Base-by-base conservation (phyloP, 2,113 vertebrate species). In the Dromiciops gliroides region DNA sequence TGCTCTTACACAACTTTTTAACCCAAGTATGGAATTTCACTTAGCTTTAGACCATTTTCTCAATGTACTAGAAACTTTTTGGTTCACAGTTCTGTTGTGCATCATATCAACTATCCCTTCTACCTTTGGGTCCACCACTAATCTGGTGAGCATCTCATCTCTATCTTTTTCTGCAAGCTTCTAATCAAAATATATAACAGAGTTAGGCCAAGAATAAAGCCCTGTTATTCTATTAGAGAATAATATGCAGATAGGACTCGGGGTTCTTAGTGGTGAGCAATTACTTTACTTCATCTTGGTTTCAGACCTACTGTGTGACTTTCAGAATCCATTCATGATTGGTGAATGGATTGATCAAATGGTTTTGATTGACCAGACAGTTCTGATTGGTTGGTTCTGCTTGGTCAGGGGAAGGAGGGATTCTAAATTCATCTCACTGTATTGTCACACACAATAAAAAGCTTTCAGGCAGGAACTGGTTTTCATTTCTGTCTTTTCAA, bases 401-500 rank as follows among this genome's bases (percentile, higher is more conserved):
- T 83, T 83, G 16, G n/a, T 44, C 14, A 44, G 67, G n/a, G 19
- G 16, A 16, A 19, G n/a, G n/a, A n/a, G n/a, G n/a, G n/a, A n/a
- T n/a, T 44, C 19, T 83, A 83, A 83, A 83, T 44, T 19, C 8
- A 1, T 2, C 2, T 44, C 67, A 83, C n/a, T 44, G n/a, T 83
- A 44, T 7, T 44, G 3, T 83, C 67, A 44, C 19, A 44, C 19
- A 19, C 67, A 83, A 83, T 11, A 44, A 19, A 83, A 44, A 83
- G n/a, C n/a, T 83, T 83, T 83, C 6, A 8, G n/a, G 19, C 19
- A 44, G 19, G n/a, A 83, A 83, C 19, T 44, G 67, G 8, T 83
- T 83, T 83, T 83, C 19, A 83, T 83, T 83, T 91, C 91, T 28
- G 2, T 92, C 95, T 23, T 49, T 94, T 95, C 67, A 92, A 75